Evolutionary conservation across 2,797 vertebrate species (phyloP).

Genomic region (Macrochelys suwanniensis): DNA sequence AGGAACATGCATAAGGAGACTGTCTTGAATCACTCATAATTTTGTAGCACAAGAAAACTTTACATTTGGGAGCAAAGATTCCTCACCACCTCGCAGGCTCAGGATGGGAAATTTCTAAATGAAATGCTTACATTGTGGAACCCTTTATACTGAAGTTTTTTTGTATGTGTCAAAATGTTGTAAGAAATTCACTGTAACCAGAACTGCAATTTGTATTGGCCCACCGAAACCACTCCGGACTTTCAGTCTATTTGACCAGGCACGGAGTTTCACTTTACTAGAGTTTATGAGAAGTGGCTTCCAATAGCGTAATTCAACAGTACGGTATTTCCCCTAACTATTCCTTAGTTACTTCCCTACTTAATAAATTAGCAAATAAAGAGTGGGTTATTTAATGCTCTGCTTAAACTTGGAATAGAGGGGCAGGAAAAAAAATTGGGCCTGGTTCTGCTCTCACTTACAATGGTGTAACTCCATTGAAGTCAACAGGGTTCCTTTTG

Average conservation of each 20-base stretch:
- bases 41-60: not conserved
- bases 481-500: not conserved
- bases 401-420: not conserved
- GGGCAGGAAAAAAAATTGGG: not conserved
- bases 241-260: not conserved
- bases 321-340: not conserved
- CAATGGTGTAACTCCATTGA: not conserved
- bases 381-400: not conserved
- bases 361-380: not conserved
- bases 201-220: not conserved
- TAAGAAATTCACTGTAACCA: not conserved
- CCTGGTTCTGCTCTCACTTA: not conserved
- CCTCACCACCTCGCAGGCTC: not conserved
- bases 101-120: not conserved
- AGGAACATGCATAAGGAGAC: not conserved
- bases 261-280: not conserved
- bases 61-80: not conserved
- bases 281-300: not conserved
- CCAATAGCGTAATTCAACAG: not conserved
- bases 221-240: not conserved
- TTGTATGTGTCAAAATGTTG: accelerated
- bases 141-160: not conserved
- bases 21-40: not conserved
- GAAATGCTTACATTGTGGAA: not conserved
- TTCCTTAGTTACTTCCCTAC: not conserved